Evolutionary conservation across 2,113 vertebrate genomes (phyloP).

Genomic region (Trogon surrucura): DNA sequence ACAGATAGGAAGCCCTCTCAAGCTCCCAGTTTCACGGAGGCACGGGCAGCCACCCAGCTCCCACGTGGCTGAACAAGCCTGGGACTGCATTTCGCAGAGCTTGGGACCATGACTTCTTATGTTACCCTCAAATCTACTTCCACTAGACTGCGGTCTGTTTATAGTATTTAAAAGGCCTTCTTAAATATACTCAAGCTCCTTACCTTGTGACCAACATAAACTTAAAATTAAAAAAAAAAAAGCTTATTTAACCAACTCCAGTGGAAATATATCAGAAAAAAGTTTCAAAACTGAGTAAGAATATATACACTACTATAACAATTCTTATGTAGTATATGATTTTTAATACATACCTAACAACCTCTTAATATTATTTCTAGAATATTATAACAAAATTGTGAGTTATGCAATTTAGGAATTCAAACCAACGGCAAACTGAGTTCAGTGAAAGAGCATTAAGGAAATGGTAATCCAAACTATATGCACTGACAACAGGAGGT

Average conservation of each 20-base stretch:
- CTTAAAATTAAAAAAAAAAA: background rate
- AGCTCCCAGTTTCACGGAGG: background rate
- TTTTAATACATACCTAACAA: background rate
- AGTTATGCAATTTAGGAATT: background rate
- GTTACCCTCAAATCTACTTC: background rate
- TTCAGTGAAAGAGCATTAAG: background rate
- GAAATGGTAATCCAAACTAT: background rate
- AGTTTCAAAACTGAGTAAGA: background rate
- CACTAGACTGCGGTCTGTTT: background rate
- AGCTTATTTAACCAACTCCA: background rate
- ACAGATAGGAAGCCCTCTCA: background rate
- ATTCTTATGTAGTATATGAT: rapidly evolving
- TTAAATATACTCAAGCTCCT: background rate
- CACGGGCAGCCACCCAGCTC: too few species aligned
- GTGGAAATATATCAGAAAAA: background rate
- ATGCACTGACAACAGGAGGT: background rate
- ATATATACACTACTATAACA: background rate
- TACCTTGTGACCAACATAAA: background rate
- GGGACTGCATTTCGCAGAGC: background rate
- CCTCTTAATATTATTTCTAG: background rate
- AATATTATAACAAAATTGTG: background rate
- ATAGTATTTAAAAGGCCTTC: background rate
- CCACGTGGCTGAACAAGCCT: background rate
- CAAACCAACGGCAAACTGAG: background rate
- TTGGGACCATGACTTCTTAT: background rate